phyloP scores from a whole-genome alignment of 2,113 vertebrate species.

The Anguilla japonica region DNA sequence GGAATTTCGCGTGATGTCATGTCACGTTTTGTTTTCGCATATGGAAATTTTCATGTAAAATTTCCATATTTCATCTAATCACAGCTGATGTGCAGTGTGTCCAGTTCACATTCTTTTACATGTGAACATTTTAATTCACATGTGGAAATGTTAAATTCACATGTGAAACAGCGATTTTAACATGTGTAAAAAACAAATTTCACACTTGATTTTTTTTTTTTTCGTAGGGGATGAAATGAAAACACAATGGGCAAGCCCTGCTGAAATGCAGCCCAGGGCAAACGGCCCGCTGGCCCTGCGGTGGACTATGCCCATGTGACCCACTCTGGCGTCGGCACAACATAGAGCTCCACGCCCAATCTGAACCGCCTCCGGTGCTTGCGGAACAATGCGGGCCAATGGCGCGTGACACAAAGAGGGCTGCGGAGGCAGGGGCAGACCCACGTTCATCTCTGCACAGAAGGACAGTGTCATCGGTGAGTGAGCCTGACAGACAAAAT shows the following conservation, averaged over 20 bases:
- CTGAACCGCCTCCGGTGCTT: not conserved
- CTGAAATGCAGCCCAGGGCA: not conserved
- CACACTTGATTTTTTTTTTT: too few species aligned
- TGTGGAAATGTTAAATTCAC: too few species aligned
- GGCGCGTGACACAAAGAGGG: not conserved
- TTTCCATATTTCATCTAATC: too few species aligned
- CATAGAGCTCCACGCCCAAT: not conserved
- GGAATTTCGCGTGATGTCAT: too few species aligned
- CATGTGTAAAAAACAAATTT: too few species aligned
- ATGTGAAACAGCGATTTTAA: too few species aligned
- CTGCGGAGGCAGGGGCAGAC: not conserved
- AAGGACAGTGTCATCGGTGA: not conserved
- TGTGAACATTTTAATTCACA: too few species aligned
- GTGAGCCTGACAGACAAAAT: not conserved
- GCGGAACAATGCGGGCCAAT: not conserved
- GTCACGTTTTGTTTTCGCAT: too few species aligned
- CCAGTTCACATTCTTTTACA: too few species aligned
- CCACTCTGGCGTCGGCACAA: not conserved
- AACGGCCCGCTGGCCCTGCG: not conserved
- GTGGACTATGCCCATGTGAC: not conserved
- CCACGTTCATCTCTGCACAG: not conserved
- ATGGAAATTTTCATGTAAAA: too few species aligned
- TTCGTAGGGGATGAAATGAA: too few species aligned
- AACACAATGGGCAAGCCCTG: not conserved
- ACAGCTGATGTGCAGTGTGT: too few species aligned